These are phyloP conservation scores for Cheilosia grossa DNA, from an alignment of 2,888 invertebrate species.

Conservation along the genomic window DNA sequence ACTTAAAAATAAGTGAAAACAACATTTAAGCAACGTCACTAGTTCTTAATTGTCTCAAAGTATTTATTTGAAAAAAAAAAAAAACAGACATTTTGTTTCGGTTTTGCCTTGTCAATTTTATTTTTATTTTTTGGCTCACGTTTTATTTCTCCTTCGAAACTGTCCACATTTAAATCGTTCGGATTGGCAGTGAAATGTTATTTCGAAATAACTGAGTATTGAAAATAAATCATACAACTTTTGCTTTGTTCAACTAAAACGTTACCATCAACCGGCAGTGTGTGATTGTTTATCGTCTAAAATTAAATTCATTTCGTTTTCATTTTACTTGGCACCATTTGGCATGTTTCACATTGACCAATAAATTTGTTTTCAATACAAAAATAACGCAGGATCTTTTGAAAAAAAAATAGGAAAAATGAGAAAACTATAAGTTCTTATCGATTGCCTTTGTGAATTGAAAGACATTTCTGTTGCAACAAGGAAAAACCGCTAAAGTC, in stretches of 20 bases:
- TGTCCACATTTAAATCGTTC: constrained; percentile 27
- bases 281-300: constrained; percentile 73
- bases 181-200: constrained; percentile 66
- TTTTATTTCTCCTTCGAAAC: constrained; percentile 14
- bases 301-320: constrained; percentile 74
- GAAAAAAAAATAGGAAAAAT: neutral
- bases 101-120: constrained; percentile 66
- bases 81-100: constrained; percentile 28
- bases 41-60: constrained; percentile 26
- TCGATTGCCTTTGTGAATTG: neutral
- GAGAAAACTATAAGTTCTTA: neutral
- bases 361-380: constrained; percentile 35
- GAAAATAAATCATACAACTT: neutral
- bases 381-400: constrained; percentile 22
- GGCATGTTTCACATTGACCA: constrained; percentile 71
- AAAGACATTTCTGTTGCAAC: too few relatives aligned
- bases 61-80: neutral
- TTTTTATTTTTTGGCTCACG: constrained; percentile 29
- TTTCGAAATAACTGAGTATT: constrained; percentile 1
- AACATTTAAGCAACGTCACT: constrained; percentile 49
- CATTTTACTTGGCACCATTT: constrained; percentile 74
- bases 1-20: constrained; percentile 45
- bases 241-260: constrained; percentile 20
- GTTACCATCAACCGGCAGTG: constrained; percentile 69
- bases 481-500: too few relatives aligned